phyloP scores from a whole-genome alignment of 2,888 invertebrate species.

The Ceramica pisi region DNA sequence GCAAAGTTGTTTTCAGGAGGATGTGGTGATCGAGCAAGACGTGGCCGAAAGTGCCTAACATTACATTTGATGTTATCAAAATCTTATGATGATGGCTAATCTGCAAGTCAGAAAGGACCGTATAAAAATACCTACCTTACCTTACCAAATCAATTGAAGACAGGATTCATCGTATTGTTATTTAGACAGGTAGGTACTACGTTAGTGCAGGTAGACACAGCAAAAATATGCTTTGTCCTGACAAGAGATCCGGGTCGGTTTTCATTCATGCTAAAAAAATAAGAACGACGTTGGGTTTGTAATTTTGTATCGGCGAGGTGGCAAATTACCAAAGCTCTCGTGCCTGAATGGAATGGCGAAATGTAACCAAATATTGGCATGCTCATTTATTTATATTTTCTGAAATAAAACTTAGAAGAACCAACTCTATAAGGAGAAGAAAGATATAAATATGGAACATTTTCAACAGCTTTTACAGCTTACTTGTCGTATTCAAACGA shows the following conservation, averaged over 20 bases:
- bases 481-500: not conserved
- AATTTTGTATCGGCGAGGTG: not conserved
- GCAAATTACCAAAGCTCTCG: not conserved
- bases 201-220: conserved; percentile 21
- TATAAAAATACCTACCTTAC: conserved; percentile 28
- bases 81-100: conserved; percentile 8
- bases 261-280: conserved; percentile 14
- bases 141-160: conserved; percentile 7
- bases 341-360: not conserved
- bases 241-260: conserved; percentile 5
- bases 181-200: not conserved
- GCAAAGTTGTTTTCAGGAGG: not conserved
- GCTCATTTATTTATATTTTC: too few species aligned
- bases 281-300: not conserved
- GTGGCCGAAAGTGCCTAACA: not conserved
- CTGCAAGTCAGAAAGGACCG: conserved; percentile 23
- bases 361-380: not conserved
- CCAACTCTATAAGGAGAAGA: too few species aligned
- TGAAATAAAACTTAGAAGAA: too few species aligned
- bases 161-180: conserved; percentile 10
- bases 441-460: not conserved
- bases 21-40: not conserved
- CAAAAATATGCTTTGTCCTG: conserved; percentile 3
- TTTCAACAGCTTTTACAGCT: not conserved
- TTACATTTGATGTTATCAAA: conserved; percentile 3